phyloP scores from a whole-genome alignment of 2,888 invertebrate genomes.

The Myopa testacea region DNA sequence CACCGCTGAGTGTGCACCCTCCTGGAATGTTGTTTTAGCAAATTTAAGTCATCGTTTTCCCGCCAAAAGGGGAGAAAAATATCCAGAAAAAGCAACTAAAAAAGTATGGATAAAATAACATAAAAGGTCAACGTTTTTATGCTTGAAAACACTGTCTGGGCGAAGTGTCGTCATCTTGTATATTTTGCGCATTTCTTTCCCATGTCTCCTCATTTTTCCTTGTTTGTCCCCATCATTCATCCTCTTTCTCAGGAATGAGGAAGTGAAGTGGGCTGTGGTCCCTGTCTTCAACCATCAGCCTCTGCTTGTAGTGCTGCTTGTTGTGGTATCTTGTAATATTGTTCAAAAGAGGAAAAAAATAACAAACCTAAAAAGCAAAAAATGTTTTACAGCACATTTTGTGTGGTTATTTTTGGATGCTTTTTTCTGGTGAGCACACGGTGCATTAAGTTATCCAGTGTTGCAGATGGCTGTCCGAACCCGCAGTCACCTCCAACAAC shows the following conservation, averaged over 20 bases:
- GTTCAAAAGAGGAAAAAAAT: too few species aligned
- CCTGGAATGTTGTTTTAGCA: too few species aligned
- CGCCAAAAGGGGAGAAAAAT: neutral
- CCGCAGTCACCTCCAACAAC: too few species aligned
- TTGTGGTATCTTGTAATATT: too few species aligned
- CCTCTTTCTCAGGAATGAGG: neutral
- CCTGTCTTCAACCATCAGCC: neutral
- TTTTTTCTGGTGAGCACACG: neutral
- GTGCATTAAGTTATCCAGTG: neutral
- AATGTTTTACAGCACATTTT: neutral
- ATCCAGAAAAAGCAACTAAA: too few species aligned
- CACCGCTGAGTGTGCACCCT: too few species aligned
- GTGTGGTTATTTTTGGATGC: neutral
- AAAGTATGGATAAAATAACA: neutral
- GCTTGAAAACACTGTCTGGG: conserved; percentile 43
- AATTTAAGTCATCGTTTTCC: too few species aligned
- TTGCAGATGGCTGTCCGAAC: neutral
- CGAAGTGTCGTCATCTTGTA: conserved; percentile 43
- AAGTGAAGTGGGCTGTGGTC: neutral
- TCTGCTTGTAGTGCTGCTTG: too few species aligned
- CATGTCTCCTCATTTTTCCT: neutral
- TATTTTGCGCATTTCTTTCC: too few species aligned
- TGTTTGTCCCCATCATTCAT: neutral
- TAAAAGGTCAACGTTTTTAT: neutral
- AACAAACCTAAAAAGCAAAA: neutral